Conservation (phyloP, 1,140 invertebrate genomes). For the Oscheius sp. region DNA sequence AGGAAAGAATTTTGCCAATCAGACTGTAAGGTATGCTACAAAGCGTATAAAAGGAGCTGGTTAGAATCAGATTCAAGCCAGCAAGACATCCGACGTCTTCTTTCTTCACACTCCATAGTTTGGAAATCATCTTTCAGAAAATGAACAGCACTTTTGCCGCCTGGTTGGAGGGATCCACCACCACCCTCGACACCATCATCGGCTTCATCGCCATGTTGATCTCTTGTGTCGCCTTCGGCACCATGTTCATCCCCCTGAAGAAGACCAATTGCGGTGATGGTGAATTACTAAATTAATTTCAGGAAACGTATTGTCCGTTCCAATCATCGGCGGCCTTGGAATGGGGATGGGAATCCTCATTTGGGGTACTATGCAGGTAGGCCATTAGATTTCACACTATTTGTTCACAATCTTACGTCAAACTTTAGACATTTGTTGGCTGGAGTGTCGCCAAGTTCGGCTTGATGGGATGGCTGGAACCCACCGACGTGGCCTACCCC, state of each 20-base stretch:
- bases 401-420: conserved; percentile 8
- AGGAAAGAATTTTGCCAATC: no score
- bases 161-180: no score
- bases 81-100: no score
- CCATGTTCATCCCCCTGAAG: conserved; percentile 50
- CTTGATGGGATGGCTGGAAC: conserved; percentile 47
- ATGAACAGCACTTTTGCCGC: no score
- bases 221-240: conserved; percentile 47
- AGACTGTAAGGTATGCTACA: no score
- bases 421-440: conserved; percentile 51
- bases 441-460: conserved; percentile 57
- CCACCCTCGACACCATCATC: conserved; percentile 17
- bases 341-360: conserved; percentile 43
- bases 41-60: no score
- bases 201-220: conserved; percentile 46
- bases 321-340: conserved; percentile 41
- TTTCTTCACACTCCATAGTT: no score
- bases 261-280: conserved; percentile 45
- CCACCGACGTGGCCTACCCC: conserved; percentile 37
- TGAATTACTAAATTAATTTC: conserved; percentile 16
- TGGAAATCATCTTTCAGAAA: no score
- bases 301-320: conserved; percentile 43
- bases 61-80: no score
- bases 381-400: not conserved
- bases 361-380: conserved; percentile 42